phyloP scores from a whole-genome alignment of 2,113 vertebrate species.

The Montifringilla adamsi region DNA sequence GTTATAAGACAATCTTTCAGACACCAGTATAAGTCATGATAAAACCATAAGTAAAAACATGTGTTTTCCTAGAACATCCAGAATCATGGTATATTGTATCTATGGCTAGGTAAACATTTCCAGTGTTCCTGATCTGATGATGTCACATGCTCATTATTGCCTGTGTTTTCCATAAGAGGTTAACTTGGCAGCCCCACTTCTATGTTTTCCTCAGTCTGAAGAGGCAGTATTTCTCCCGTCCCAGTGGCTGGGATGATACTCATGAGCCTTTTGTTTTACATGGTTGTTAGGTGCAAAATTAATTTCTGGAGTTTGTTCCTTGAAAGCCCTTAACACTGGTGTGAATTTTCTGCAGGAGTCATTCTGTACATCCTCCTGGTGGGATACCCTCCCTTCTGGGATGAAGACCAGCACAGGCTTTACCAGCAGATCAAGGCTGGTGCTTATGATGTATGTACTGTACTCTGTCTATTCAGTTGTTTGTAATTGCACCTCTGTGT shows the following conservation, averaged over 20 bases:
- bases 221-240: background rate
- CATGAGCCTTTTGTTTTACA: background rate
- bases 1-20: background rate
- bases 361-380: conserved; percentile 97
- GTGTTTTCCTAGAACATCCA: background rate
- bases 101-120: background rate
- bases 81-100: background rate
- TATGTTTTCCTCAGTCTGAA: background rate
- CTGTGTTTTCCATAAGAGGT: background rate
- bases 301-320: background rate
- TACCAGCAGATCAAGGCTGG: conserved; percentile 98
- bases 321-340: background rate
- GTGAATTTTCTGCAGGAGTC: conserved; percentile 79
- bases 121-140: background rate
- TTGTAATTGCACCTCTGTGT: background rate
- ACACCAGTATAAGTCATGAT: background rate
- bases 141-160: background rate
- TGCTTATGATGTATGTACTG: conserved; percentile 87
- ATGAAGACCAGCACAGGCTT: conserved; percentile 96
- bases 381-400: conserved; percentile 98
- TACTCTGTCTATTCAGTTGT: background rate
- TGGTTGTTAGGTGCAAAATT: background rate
- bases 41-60: background rate
- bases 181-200: background rate
- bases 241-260: background rate